Evolutionary conservation across 2,113 vertebrate species (phyloP).

Genomic region (Cinclus cinclus): DNA sequence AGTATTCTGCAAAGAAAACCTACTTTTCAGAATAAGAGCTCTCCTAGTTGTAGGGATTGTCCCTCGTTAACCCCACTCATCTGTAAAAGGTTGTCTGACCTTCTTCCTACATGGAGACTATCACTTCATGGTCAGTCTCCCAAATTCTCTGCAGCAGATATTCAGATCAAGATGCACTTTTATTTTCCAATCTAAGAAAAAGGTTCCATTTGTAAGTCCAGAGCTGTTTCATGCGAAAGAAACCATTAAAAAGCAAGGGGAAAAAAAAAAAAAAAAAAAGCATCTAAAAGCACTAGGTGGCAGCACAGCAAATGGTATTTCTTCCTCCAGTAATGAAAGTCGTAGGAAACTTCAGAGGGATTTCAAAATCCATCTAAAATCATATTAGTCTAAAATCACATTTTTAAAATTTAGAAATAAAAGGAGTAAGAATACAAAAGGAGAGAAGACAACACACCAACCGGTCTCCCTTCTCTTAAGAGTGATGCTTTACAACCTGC

Average conservation of each 20-base stretch:
- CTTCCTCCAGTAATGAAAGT: not conserved
- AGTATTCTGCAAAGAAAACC: not conserved
- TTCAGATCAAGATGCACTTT: not conserved
- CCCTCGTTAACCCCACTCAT: not conserved
- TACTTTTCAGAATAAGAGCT: not conserved
- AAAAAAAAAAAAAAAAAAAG: no score
- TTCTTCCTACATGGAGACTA: not conserved
- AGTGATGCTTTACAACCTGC: not conserved
- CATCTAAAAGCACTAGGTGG: slow-evolving; percentile 54
- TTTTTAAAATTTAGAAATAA: not conserved
- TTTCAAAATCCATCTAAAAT: not conserved
- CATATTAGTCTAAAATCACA: not conserved
- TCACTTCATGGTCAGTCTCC: not conserved
- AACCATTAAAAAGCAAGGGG: not conserved
- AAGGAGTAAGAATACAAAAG: not conserved
- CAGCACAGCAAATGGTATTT: slow-evolving; percentile 61
- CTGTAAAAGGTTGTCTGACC: not conserved
- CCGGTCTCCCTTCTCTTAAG: not conserved
- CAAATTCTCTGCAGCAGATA: not conserved
- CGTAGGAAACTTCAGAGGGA: not conserved
- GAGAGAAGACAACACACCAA: not conserved
- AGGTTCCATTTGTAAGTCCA: not conserved
- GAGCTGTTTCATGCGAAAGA: not conserved
- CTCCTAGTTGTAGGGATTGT: not conserved
- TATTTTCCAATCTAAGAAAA: not conserved